Evolutionary conservation across 2,113 vertebrate genomes (phyloP).

Genomic region (Cyprinodon brontotheroides): DNA sequence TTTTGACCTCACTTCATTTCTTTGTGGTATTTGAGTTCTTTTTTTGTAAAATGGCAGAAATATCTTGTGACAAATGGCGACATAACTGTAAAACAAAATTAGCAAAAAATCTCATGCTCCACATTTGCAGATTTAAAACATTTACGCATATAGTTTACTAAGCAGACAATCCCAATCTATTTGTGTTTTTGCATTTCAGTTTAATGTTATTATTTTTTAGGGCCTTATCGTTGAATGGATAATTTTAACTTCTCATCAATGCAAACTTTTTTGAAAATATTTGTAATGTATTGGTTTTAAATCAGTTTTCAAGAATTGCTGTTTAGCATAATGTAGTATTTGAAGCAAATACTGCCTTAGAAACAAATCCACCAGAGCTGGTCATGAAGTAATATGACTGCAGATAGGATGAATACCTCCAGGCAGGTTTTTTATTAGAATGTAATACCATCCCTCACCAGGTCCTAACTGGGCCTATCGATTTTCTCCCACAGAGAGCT

Average conservation of each 20-base stretch:
- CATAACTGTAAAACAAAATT: not conserved
- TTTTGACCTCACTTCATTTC: not conserved
- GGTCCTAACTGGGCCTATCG: not conserved
- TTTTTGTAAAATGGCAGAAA: too few species aligned
- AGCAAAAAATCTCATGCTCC: not conserved
- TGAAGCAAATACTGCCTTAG: not conserved
- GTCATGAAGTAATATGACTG: slow-evolving; percentile 21
- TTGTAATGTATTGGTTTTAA: not conserved
- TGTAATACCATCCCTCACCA: slow-evolving; percentile 24
- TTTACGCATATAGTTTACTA: not conserved
- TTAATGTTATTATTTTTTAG: not conserved
- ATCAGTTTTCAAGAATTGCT: not conserved
- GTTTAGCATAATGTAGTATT: not conserved
- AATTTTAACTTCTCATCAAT: not conserved
- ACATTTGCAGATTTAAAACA: not conserved
- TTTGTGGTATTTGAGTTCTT: not conserved
- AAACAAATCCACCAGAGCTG: slow-evolving; percentile 8
- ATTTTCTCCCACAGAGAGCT: slow-evolving; percentile 14
- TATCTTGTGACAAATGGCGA: not conserved
- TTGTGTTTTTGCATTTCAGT: not conserved
- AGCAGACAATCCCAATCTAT: not conserved
- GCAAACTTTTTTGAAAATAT: not conserved
- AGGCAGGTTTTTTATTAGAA: slow-evolving; percentile 49
- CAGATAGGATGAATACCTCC: slow-evolving; percentile 44
- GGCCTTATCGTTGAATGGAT: not conserved